These are phyloP conservation scores for Pseudorectes ferrugineus DNA, from an alignment of 2,113 vertebrate genomes.

Conservation along the genomic window DNA sequence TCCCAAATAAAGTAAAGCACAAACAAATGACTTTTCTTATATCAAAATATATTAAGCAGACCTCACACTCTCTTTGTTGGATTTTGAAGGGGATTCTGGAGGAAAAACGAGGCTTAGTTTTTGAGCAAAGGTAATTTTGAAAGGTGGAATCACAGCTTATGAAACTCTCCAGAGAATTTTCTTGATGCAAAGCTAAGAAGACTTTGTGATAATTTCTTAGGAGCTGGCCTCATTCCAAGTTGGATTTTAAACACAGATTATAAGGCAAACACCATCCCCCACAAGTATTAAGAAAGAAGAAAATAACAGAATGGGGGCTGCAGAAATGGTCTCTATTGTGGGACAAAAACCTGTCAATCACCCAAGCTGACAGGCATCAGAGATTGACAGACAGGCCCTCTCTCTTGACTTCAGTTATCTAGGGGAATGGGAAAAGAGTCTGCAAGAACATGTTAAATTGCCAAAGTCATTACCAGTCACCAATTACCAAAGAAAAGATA, in stretches of 20 bases:
- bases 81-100: slow-evolving; percentile 74
- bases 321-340: slow-evolving; percentile 81
- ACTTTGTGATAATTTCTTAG: slow-evolving; percentile 77
- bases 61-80: slow-evolving; percentile 55
- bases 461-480: slow-evolving; percentile 93
- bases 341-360: slow-evolving; percentile 90
- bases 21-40: slow-evolving; percentile 29
- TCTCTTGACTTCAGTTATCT: slow-evolving; percentile 84
- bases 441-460: slow-evolving; percentile 86
- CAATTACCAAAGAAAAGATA: slow-evolving; percentile 94
- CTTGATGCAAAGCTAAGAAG: slow-evolving; percentile 76
- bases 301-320: slow-evolving; percentile 77
- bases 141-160: slow-evolving; percentile 75
- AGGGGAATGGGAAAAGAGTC: slow-evolving; percentile 83
- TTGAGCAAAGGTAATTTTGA: slow-evolving; percentile 75
- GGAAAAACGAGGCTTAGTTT: slow-evolving; percentile 70
- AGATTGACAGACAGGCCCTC: slow-evolving; percentile 81
- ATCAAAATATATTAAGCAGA: slow-evolving; percentile 57
- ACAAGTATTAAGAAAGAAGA: slow-evolving; percentile 75
- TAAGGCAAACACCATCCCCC: slow-evolving; percentile 82
- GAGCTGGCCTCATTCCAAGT: slow-evolving; percentile 76
- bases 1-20: slow-evolving; percentile 15
- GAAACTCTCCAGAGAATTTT: slow-evolving; percentile 73
- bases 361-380: slow-evolving; percentile 79
- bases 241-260: slow-evolving; percentile 82